phyloP scores from a whole-genome alignment of 1,140 invertebrate species.

The Augochlora pura region DNA sequence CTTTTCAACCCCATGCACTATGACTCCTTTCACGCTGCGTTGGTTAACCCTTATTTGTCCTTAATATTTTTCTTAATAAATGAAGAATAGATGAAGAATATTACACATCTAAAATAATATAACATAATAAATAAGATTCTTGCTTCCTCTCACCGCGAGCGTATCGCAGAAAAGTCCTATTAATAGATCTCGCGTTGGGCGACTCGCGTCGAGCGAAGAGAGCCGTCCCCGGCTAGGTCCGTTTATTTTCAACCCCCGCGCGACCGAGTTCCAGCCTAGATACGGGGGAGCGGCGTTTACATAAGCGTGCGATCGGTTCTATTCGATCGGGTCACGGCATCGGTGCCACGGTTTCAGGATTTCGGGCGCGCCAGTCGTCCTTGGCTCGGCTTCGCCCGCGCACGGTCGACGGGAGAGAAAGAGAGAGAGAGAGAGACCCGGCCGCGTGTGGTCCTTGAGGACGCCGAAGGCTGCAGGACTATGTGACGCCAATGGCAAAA shows the following conservation, averaged over 20 bases:
- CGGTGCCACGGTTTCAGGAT: conserved; percentile 36
- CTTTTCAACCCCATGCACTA: too few species aligned
- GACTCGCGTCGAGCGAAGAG: too few species aligned
- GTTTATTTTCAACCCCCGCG: neutral
- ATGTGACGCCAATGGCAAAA: conserved; percentile 43
- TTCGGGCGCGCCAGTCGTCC: conserved; percentile 52
- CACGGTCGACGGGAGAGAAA: neutral
- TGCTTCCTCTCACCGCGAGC: too few species aligned
- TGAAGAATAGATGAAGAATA: too few species aligned
- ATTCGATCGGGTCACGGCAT: conserved; percentile 4
- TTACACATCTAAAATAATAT: too few species aligned
- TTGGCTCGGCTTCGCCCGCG: conserved; percentile 45
- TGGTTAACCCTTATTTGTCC: too few species aligned
- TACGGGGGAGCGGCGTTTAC: neutral
- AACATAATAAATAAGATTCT: too few species aligned
- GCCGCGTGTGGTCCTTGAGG: conserved; percentile 39
- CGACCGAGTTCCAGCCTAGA: neutral
- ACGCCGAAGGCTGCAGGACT: conserved; percentile 44
- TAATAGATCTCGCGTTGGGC: too few species aligned
- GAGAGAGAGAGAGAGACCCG: neutral
- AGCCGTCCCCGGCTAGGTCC: neutral
- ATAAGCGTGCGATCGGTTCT: neutral
- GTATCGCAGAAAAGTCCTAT: too few species aligned
- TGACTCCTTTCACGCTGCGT: too few species aligned
- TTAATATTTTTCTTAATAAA: too few species aligned